phyloP scores from a whole-genome alignment of 35 echinoderm and acorn worm species.

The Strongylocentrotus purpuratus region DNA sequence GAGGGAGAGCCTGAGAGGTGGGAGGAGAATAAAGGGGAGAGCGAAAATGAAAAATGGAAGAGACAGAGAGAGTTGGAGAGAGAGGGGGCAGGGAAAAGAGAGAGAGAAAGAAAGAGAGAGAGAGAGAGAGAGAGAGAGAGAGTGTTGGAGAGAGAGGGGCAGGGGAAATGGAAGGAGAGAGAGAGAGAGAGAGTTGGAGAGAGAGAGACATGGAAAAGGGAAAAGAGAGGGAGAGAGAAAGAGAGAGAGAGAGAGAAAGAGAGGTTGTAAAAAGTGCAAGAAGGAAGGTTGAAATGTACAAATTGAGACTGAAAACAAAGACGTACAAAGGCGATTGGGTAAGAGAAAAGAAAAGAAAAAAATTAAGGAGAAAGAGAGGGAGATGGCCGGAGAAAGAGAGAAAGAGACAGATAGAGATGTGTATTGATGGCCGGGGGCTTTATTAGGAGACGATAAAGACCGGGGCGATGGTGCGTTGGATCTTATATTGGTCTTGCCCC shows the following conservation, averaged over 20 bases:
- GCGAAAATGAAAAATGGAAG: not conserved
- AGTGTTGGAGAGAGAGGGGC: too few species aligned
- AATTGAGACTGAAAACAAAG: not conserved
- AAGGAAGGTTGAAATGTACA: not conserved
- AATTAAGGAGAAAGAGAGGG: not conserved
- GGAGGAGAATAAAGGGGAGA: not conserved
- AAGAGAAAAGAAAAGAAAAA: not conserved
- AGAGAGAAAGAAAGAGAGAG: too few species aligned
- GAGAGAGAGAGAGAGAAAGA: not conserved
- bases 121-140: not conserved
- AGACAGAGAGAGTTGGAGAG: not conserved
- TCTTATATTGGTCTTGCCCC: conserved; percentile 39
- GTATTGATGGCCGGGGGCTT: not conserved
- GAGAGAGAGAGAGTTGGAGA: not conserved
- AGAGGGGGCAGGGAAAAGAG: not conserved
- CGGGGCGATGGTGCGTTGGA: conserved; percentile 35
- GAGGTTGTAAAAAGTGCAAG: not conserved
- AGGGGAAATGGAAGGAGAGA: too few species aligned
- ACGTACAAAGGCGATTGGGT: not conserved
- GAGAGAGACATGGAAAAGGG: not conserved
- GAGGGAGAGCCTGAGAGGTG: not conserved
- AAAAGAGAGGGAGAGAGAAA: too few species aligned
- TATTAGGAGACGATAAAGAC: conserved; percentile 27
- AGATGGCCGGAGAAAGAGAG: not conserved
- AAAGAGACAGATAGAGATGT: not conserved